Conservation (phyloP, 2,888 invertebrate species). For the Drosophila lutescens region DNA sequence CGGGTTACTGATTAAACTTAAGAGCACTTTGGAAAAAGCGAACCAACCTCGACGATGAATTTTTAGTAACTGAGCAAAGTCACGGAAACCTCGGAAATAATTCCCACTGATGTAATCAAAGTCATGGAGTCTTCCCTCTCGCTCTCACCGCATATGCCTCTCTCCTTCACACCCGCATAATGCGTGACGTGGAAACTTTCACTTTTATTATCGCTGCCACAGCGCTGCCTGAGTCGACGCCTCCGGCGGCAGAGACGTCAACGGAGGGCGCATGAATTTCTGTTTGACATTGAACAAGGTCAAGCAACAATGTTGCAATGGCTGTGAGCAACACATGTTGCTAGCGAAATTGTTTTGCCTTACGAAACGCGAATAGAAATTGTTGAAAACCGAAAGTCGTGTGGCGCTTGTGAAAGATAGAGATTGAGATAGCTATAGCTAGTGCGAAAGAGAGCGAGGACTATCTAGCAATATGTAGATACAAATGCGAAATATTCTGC, state of each 20-base stretch:
- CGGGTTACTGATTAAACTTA: no score
- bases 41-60: slow-evolving; percentile 65
- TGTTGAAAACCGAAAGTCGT: slow-evolving; percentile 32
- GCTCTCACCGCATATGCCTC: background rate
- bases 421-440: slow-evolving; percentile 3
- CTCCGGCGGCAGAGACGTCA: slow-evolving; percentile 9
- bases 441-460: background rate
- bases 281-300: slow-evolving; percentile 76
- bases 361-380: slow-evolving; percentile 52
- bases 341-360: slow-evolving; percentile 61
- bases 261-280: slow-evolving; percentile 56
- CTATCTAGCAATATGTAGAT: slow-evolving; percentile 40
- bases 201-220: slow-evolving; percentile 53
- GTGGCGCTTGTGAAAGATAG: slow-evolving; percentile 34
- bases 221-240: slow-evolving; percentile 11
- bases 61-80: slow-evolving; percentile 58
- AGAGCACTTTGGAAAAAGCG: background rate
- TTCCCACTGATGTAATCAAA: slow-evolving; percentile 66
- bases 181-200: slow-evolving; percentile 71
- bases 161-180: slow-evolving; percentile 15
- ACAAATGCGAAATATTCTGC: slow-evolving; percentile 49
- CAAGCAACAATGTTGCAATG: slow-evolving; percentile 55
- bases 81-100: slow-evolving; percentile 26
- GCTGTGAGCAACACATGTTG: slow-evolving; percentile 52
- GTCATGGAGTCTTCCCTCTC: slow-evolving; percentile 26